Percentiles rank a stretch among this genome's conserved stretches.
Conservation (phyloP, 2,113 vertebrate species). For the Bufo bufo region DNA sequence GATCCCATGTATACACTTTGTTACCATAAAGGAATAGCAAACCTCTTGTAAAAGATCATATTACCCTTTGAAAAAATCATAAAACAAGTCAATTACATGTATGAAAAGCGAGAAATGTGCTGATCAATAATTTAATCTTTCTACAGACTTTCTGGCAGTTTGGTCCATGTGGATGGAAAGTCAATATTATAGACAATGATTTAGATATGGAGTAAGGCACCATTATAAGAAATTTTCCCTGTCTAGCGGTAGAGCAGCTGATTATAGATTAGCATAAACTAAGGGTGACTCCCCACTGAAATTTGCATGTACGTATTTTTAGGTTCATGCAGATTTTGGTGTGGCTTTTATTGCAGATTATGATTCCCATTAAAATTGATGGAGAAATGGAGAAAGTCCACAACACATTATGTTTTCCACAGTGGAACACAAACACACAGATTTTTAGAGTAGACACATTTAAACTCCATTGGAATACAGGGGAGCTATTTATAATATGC, state of each 20-base stretch:
- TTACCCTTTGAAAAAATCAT: slow-evolving; percentile 34
- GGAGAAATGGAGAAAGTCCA: no score
- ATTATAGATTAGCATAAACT: neutral
- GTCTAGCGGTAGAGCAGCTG: neutral
- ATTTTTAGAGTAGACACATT: no score
- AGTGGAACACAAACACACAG: no score
- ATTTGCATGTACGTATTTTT: no score
- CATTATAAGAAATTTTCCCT: neutral
- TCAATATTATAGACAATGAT: slow-evolving; percentile 27
- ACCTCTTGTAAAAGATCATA: slow-evolving; percentile 8
- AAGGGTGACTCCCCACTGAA: no score
- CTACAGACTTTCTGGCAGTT: slow-evolving; percentile 38
- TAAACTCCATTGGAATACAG: no score
- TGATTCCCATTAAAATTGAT: no score
- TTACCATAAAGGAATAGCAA: neutral
- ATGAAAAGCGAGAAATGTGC: slow-evolving; percentile 25
- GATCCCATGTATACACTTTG: neutral
- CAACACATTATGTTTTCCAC: no score
- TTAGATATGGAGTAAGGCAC: neutral
- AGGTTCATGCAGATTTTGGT: no score
- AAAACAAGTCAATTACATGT: slow-evolving; percentile 34
- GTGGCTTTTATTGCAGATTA: no score
- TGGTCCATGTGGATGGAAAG: slow-evolving; percentile 20
- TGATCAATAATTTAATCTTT: slow-evolving; percentile 36
- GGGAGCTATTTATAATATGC: no score